Evolutionary conservation across 2,113 vertebrate genomes (phyloP), one percentile per base, ranked within the genome.

Genomic region (Opisthocomus hoazin): DNA sequence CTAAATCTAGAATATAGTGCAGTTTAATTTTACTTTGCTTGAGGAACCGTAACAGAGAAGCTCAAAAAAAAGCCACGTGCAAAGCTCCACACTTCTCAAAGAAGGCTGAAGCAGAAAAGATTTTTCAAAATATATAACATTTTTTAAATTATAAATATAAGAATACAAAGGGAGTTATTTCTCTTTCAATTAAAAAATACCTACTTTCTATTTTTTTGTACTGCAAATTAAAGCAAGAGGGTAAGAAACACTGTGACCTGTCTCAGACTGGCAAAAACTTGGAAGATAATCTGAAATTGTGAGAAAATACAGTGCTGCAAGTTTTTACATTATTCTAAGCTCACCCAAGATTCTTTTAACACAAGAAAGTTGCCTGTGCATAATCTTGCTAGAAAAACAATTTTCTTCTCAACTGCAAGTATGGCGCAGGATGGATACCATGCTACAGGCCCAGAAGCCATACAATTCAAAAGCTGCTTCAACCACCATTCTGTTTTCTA

Each of bases 51-150:
- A 54, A 27, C 1, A 90, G 14, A 60, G 7, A 68, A 68, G 19
- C n/a, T 43, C 36, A 41, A 57, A 74, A 66, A 21, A 19, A 57
- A 61, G 22, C 5, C 29, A 18, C 12, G 15, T 69, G 18, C 4
- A n/a, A 46, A 73, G 30, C 27, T 80, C 5, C 8, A 43, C 6
- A 11, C 2, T 32, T 82, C 24, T 9, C 22, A 51, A 80, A 73
- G 29, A 70, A 45, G 12, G 3, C 2, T 45, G 13, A 77, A 89
- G 68, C 6, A 41, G 12, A 34, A 89, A 34, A 54, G 3, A 10
- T 2, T 30, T n/a, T 48, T 17, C 23, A 58, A 65, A 41, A 32
- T 1, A 0, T 37, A 2, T 2, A 30, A 34, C 1, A 20, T 10
- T 21, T 68, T 39, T 85, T 2, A 36, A 65, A 37, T 32, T 20